Evolutionary conservation across 1,140 invertebrate species (phyloP).

Genomic region (Sarcophaga peregrina): DNA sequence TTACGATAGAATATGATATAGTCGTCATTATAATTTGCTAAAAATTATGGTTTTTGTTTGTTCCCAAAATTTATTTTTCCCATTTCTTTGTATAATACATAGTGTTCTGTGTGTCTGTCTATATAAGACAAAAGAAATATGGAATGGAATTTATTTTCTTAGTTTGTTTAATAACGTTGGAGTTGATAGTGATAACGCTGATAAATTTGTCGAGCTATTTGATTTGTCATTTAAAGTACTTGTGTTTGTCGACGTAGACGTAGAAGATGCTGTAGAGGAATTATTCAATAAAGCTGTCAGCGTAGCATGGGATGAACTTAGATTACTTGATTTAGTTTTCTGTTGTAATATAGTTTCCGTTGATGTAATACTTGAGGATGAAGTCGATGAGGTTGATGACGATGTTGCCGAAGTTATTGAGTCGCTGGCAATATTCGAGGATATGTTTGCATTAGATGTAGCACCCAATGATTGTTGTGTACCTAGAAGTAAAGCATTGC

Average conservation of each 20-base stretch:
- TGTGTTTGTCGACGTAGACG: neutral
- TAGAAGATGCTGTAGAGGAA: slow-evolving; percentile 32
- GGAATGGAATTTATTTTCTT: slow-evolving; percentile 21
- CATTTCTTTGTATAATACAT: too few species aligned
- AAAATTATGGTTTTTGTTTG: too few species aligned
- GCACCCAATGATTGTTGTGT: slow-evolving; percentile 2
- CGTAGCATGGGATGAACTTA: slow-evolving; percentile 64
- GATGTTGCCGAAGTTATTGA: slow-evolving; percentile 35
- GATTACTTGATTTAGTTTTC: slow-evolving; percentile 48
- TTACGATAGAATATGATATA: too few species aligned
- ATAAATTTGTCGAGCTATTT: neutral
- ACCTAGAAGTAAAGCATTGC: slow-evolving; percentile 54
- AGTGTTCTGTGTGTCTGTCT: too few species aligned
- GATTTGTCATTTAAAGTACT: neutral
- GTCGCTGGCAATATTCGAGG: slow-evolving; percentile 41
- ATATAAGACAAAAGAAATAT: too few species aligned
- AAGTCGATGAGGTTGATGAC: slow-evolving; percentile 47
- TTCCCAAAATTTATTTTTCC: too few species aligned
- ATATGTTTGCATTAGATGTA: slow-evolving; percentile 46
- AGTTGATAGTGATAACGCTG: neutral
- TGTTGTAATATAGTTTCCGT: slow-evolving; percentile 1
- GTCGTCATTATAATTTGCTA: too few species aligned
- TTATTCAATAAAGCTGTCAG: slow-evolving; percentile 60
- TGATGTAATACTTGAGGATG: neutral
- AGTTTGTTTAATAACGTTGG: slow-evolving; percentile 31